A percentile compares a stretch with the other conserved stretches of the same genome.
phyloP scores from a whole-genome alignment of 2,888 invertebrate genomes.

The Sericinus montela region DNA sequence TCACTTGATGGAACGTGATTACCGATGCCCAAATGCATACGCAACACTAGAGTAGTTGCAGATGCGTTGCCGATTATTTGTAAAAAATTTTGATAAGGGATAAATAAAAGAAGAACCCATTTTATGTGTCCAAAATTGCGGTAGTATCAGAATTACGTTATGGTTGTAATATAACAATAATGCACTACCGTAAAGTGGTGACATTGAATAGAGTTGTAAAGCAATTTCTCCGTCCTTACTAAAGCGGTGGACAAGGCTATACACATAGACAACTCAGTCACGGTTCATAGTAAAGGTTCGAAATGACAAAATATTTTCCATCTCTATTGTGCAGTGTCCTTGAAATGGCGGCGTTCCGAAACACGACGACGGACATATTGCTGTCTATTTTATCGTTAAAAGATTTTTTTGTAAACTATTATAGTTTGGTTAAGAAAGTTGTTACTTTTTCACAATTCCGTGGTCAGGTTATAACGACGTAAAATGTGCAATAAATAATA shows the following conservation, averaged over 20 bases:
- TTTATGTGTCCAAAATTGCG: slow-evolving; percentile 45
- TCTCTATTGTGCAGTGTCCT: slow-evolving; percentile 28
- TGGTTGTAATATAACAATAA: slow-evolving; percentile 58
- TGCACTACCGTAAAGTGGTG: slow-evolving; percentile 62
- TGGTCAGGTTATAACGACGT: slow-evolving; percentile 22
- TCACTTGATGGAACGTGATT: no score
- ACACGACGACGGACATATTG: neutral
- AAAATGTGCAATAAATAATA: slow-evolving; percentile 22
- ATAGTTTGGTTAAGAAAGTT: slow-evolving; percentile 16
- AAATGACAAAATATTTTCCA: slow-evolving; percentile 44
- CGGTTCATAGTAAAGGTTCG: slow-evolving; percentile 23
- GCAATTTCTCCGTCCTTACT: slow-evolving; percentile 38
- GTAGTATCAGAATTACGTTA: slow-evolving; percentile 54
- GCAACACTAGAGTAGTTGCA: no score
- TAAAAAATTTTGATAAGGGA: no score
- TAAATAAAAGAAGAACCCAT: slow-evolving; percentile 30
- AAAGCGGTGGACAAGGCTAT: slow-evolving; percentile 29
- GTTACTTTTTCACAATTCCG: slow-evolving; percentile 16
- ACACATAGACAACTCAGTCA: slow-evolving; percentile 25
- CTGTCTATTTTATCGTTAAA: slow-evolving; percentile 9
- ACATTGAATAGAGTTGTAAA: slow-evolving; percentile 41
- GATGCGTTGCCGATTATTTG: no score
- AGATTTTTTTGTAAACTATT: neutral
- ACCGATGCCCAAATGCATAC: no score
- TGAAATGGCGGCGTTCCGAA: slow-evolving; percentile 22